Evolutionary conservation across 2,888 invertebrate species (phyloP), one percentile per base, ranked within the genome.

Genomic region (Aleiodes testaceus): DNA sequence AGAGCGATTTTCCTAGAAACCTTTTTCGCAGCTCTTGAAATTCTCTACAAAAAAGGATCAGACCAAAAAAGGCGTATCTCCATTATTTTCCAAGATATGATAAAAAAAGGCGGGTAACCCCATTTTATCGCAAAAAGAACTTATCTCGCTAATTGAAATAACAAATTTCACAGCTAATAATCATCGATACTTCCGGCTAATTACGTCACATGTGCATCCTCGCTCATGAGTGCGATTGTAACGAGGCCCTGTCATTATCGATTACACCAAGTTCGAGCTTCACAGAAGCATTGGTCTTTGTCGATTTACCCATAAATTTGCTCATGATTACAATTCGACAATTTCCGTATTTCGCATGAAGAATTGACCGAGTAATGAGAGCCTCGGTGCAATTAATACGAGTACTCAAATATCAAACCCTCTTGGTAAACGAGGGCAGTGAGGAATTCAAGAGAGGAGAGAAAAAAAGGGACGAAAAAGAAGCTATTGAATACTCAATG

Each of bases 171-270:
- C 18, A 2, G 18, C 50, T 50, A 36, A 55, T 55, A 14, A 55
- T 55, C 55, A 36, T 16, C 36, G 36, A 55, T 36, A 18, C 14
- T 36, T n/a, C 36, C 16, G 55, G 36, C 30, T 55, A 3, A 36
- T 14, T 52, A 44, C 50, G 22, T 18, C 22, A n/a, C n/a, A n/a
- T n/a, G n/a, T n/a, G n/a, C n/a, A 42, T 52, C 36, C n/a, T 66
- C 52, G 7, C 30, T 16, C 12, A n/a, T 12, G 18, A 36, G 20
- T 52, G 50, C 52, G 6, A 53, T 53, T 66, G 52, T 16, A n/a
- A 12, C 16, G 11, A 52, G 52, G 66, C 26, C 42, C 36, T 66
- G 66, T 66, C 66, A 66, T 66, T 53, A 64, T 64, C 45, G 53
- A 12, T 52, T 66, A n/a, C 18, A 50, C 42, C 42, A n/a, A 52